Base-by-base conservation (phyloP, 2,888 invertebrate species). In the Dastarcus helophoroides region DNA sequence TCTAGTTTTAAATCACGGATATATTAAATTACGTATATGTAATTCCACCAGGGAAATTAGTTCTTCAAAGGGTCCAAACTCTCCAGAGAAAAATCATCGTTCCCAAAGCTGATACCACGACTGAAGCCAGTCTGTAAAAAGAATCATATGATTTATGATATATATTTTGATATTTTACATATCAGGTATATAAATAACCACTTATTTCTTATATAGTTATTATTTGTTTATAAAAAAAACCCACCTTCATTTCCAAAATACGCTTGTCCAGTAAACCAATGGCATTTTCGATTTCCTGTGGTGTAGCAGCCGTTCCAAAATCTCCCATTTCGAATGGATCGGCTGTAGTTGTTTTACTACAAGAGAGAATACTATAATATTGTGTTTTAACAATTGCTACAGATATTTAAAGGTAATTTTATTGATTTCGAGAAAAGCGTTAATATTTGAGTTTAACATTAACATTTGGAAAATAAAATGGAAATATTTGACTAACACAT, bases 21-120 rank as follows among this genome's bases (percentile, higher is more conserved):
- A n/a, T n/a, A n/a, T n/a, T n/a, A n/a, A n/a, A n/a, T n/a, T n/a
- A n/a, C n/a, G n/a, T n/a, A 9, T 9, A 14, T 6, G n/a, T 37
- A n/a, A n/a, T n/a, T n/a, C n/a, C n/a, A n/a, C n/a, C n/a, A n/a
- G n/a, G n/a, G n/a, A 34, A 53, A 31, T 67, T 61, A 73, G 61
- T 73, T 73, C 58, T 86, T 86, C 50, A 93, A 67, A 37, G 93
- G 93, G 69, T 93, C 93, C 60, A 93, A 72, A 63, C 88, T 89
- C 59, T 90, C 91, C 63, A 93, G 67, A 46, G 86, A 85, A 67
- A 94, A 94, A 67, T 93, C 91, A 61, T 91, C 91, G 56, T 85
- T 83, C 51, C 85, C 86, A 64, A 89, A 83, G 41, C 81, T 73
- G 53, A 88, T 70, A 44, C 88, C 88, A 63, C 83, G 72, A 63